Base-by-base conservation (phyloP, 2,113 vertebrate species). In the Ascaphus truei region DNA sequence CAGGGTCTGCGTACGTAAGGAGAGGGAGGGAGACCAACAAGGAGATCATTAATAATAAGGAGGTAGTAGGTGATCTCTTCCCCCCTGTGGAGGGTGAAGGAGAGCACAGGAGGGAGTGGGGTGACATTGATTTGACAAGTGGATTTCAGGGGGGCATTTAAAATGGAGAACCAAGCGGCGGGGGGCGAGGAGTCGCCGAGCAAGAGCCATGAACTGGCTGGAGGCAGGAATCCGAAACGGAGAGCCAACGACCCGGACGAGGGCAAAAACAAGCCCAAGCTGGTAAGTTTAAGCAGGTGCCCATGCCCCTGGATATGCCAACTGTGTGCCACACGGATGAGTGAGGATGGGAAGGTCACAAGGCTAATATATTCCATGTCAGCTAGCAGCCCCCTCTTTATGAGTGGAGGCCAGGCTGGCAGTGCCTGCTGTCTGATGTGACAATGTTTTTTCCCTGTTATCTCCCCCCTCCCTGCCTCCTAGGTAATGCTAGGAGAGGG, bases 361-460 rank as follows among this genome's bases (percentile, higher is more conserved):
- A 29, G 75, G 71, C 31, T 31, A 71, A 52, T 52, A 50, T 59
- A 59, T 50, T 65, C 62, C 65, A 41, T 79, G 56, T 55, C 75
- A 31, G 62, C 62, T 65, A 76, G 59, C 36, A 73, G 37, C 30
- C 56, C 29, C 22, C 12, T 26, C 34, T 12, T 20, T 16, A 25
- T 8, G 10, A 23, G 10, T 45, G 20, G 31, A 25, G 50, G 18
- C n/a, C 26, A 7, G 29, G 22, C n/a, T 69, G 57, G 41, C 45
- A 39, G 31, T 20, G 53, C 13, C 53, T 59, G 31, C 34, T 48
- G 15, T n/a, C 23, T 48, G 25, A 48, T 48, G 29, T 55, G 62
- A 55, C 50, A 27, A 53, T 51, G 48, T 34, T 68, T 58, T 55
- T 66, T 41, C 25, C 15, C 16, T n/a, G n/a, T 50, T 15, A 13